Evolutionary conservation across 92 coral and sea anemone species (phyloP).

Genomic region (Siderastrea siderea): DNA sequence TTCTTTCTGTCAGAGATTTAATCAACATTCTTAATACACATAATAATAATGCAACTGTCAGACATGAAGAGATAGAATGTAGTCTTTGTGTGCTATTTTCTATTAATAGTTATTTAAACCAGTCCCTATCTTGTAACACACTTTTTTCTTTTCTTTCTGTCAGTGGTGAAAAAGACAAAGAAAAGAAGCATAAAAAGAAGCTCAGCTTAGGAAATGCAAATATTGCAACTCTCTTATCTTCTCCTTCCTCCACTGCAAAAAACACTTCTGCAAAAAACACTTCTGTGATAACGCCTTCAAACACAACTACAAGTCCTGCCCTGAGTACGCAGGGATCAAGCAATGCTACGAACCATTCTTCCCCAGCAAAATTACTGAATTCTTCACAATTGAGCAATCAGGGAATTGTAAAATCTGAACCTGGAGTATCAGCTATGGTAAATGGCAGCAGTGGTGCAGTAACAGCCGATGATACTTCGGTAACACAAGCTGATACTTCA

Average conservation of each 20-base stretch:
- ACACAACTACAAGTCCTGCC: slow-evolving; percentile 32
- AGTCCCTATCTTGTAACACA: too few relatives aligned
- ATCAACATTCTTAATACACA: too few relatives aligned
- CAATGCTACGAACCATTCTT: slow-evolving; percentile 1
- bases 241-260: slow-evolving; percentile 40
- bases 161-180: slow-evolving; percentile 85
- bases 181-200: slow-evolving; percentile 88
- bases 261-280: slow-evolving; percentile 2
- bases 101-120: too few relatives aligned
- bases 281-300: slow-evolving; percentile 24
- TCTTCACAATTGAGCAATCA: slow-evolving; percentile 22
- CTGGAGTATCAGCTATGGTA: slow-evolving; percentile 2
- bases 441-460: slow-evolving; percentile 10
- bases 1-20: too few relatives aligned
- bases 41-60: too few relatives aligned
- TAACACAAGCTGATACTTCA: slow-evolving; percentile 7
- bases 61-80: too few relatives aligned
- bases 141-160: slow-evolving; percentile 6
- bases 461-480: background rate
- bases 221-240: slow-evolving; percentile 13
- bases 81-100: too few relatives aligned
- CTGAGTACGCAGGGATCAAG: slow-evolving; percentile 8
- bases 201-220: slow-evolving; percentile 41
- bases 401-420: slow-evolving; percentile 24
- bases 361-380: slow-evolving; percentile 22